Percentiles rank a stretch among this genome's conserved stretches.
phyloP scores from a whole-genome alignment of 2,113 vertebrate genomes.

The Gobiocypris rarus region DNA sequence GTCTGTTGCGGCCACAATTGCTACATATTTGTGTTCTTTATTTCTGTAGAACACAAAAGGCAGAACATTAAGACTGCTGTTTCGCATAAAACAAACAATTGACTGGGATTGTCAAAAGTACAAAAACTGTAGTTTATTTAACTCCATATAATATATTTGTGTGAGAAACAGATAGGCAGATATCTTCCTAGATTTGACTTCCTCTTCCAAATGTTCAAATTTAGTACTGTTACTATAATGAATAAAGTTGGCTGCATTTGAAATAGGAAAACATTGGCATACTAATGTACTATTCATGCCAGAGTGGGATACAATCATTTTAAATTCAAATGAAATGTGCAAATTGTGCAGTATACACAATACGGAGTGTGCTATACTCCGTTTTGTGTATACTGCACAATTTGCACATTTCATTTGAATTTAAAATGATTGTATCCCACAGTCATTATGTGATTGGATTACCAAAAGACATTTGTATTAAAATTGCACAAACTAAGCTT shows the following conservation, averaged over 20 bases:
- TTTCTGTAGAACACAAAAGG: background rate
- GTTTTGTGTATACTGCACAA: background rate
- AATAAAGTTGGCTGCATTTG: background rate
- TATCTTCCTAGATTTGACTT: background rate
- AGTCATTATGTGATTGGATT: background rate
- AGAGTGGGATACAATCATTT: background rate
- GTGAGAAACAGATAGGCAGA: background rate
- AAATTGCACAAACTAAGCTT: background rate
- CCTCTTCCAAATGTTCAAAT: background rate
- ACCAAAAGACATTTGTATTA: background rate
- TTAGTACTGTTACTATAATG: background rate
- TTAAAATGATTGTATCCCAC: background rate
- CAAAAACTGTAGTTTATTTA: background rate
- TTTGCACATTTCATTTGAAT: background rate
- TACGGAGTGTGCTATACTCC: background rate
- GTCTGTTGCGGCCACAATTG: no score
- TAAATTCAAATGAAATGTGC: background rate
- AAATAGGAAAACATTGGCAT: no score
- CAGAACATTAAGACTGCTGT: background rate
- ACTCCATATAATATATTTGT: background rate
- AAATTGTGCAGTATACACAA: background rate
- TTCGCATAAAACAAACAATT: background rate
- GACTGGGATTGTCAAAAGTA: background rate
- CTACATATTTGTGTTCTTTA: constrained; percentile 6
- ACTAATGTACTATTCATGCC: background rate